These are phyloP conservation scores for Danionella cerebrum DNA, from an alignment of 2,113 vertebrate genomes.

Conservation along the genomic window DNA sequence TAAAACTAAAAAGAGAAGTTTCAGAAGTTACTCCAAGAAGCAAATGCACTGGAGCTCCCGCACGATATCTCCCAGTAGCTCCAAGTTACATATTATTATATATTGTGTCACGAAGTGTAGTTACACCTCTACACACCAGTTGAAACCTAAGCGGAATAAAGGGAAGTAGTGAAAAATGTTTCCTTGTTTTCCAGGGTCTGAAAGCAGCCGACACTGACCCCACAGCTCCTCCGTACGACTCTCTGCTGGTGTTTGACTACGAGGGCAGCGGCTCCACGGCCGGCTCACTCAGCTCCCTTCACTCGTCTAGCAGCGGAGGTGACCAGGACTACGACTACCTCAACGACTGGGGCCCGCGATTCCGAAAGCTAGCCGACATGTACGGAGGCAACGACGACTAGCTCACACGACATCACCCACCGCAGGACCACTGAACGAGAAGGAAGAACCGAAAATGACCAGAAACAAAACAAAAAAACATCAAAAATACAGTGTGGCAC, in stretches of 20 bases:
- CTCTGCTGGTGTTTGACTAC: constrained; percentile 94
- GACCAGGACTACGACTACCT: constrained; percentile 99
- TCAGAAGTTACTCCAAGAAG: no score
- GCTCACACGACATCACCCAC: neutral
- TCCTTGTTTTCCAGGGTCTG: constrained; percentile 73
- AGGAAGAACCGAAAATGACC: neutral
- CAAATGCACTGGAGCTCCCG: no score
- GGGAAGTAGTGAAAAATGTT: no score
- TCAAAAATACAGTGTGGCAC: constrained; percentile 63
- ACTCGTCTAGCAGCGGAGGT: constrained; percentile 87
- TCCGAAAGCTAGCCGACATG: constrained; percentile 96
- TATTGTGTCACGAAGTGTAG: no score
- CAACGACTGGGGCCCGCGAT: constrained; percentile 94
- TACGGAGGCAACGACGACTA: constrained; percentile 91
- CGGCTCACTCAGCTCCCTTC: constrained; percentile 92
- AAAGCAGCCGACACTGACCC: constrained; percentile 95
- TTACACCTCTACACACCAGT: no score
- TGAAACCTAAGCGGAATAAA: no score
- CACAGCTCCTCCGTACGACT: constrained; percentile 92
- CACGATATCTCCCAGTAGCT: no score
- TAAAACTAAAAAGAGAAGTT: no score
- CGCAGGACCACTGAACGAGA: neutral
- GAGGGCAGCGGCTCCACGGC: constrained; percentile 94
- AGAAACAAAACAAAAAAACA: constrained; percentile 5
- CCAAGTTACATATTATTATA: no score